phyloP scores from a whole-genome alignment of 1,140 invertebrate species.

The Fopius arisanus region DNA sequence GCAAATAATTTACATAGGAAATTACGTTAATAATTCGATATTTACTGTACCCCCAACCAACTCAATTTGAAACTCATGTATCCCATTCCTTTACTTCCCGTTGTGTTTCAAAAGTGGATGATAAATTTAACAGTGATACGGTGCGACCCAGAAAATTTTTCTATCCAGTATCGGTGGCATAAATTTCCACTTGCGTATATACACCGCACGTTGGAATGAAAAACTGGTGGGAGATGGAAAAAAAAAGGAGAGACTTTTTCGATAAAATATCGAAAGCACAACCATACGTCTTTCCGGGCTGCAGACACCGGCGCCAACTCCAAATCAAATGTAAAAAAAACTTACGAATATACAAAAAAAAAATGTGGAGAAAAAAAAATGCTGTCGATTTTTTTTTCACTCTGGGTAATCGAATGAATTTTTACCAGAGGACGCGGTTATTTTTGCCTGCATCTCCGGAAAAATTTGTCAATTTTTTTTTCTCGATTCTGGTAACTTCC shows the following conservation, averaged over 20 bases:
- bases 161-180: conserved; percentile 21
- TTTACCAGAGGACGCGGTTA: too few relatives aligned
- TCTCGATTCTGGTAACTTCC: too few relatives aligned
- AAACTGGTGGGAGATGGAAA: background rate
- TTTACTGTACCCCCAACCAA: background rate
- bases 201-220: conserved; percentile 1
- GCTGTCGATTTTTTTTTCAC: too few relatives aligned
- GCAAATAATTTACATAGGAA: background rate
- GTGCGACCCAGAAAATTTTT: conserved; percentile 26
- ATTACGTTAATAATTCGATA: conserved; percentile 11
- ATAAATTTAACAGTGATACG: conserved; percentile 10
- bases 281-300: conserved; percentile 13
- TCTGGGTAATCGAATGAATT: too few relatives aligned
- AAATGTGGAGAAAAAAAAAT: background rate
- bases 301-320: conserved; percentile 31
- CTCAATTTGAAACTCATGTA: background rate
- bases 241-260: conserved; percentile 16
- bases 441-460: too few relatives aligned
- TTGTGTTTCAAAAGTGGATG: background rate
- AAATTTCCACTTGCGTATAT: conserved; percentile 22
- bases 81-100: background rate
- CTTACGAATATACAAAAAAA: conserved; percentile 18
- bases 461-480: too few relatives aligned
- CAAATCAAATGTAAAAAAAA: conserved; percentile 21
- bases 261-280: conserved; percentile 31